These are phyloP conservation scores for Hydrolagus affinis DNA, from an alignment of 2,113 vertebrate genomes.

Conservation along the genomic window DNA sequence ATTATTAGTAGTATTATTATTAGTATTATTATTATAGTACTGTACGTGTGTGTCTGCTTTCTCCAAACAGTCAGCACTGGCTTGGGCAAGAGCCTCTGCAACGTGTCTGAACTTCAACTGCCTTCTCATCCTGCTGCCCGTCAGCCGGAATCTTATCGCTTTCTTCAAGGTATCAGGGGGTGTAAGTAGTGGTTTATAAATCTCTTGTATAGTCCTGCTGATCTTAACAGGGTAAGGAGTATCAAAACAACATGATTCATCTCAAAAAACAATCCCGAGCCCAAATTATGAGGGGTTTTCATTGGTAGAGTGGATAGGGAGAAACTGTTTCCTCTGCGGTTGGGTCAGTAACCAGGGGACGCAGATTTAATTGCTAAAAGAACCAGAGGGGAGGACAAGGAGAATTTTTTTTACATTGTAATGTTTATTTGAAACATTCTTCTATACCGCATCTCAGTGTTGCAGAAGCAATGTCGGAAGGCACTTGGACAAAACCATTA, in stretches of 20 bases:
- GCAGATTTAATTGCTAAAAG: too few species aligned
- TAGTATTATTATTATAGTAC: slow-evolving; percentile 38
- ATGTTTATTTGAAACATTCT: background rate
- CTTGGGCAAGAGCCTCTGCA: slow-evolving; percentile 70
- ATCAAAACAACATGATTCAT: too few species aligned
- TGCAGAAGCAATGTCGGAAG: slow-evolving; percentile 53
- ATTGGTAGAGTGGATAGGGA: too few species aligned
- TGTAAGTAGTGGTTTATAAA: slow-evolving; percentile 49
- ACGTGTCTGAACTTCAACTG: slow-evolving; percentile 69
- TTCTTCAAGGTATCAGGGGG: slow-evolving; percentile 56
- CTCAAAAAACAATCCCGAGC: too few species aligned
- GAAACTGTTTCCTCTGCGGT: too few species aligned
- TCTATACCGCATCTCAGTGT: slow-evolving; percentile 49
- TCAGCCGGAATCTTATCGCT: slow-evolving; percentile 65
- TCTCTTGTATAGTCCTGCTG: too few species aligned
- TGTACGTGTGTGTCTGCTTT: background rate
- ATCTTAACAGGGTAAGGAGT: too few species aligned
- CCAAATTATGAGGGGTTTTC: too few species aligned
- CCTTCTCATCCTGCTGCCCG: slow-evolving; percentile 64
- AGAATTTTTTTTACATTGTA: too few species aligned
- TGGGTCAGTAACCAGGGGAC: too few species aligned
- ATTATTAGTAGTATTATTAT: slow-evolving; percentile 36
- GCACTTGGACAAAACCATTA: slow-evolving; percentile 62
- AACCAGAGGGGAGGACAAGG: too few species aligned
- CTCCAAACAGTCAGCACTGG: slow-evolving; percentile 53